These are phyloP conservation scores for Paratilapia polleni DNA, from an alignment of 2,113 vertebrate genomes.

Conservation along the genomic window DNA sequence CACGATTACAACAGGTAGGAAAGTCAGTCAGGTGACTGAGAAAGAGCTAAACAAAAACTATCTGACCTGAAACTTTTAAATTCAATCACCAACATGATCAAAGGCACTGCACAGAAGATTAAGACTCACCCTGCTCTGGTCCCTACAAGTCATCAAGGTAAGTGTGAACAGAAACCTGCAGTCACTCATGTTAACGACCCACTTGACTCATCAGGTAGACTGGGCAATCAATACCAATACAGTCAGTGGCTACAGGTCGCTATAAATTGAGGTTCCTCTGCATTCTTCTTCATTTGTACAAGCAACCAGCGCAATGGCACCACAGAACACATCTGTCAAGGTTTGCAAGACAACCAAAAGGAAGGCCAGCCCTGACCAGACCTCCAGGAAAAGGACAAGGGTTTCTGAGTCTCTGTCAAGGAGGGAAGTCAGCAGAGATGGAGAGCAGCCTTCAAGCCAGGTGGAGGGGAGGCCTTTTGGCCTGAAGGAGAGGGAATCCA, in stretches of 20 bases:
- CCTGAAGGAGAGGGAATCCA: background rate
- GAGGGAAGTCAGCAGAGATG: background rate
- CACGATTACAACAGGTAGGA: accelerated
- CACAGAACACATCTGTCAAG: background rate
- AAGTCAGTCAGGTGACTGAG: accelerated
- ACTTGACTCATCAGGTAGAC: background rate
- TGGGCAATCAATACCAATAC: background rate
- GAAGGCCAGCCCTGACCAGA: background rate
- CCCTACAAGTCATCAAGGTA: background rate
- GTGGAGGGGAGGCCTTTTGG: background rate
- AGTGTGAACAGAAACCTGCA: background rate
- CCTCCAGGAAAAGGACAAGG: background rate
- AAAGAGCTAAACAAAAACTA: background rate
- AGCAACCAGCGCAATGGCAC: background rate
- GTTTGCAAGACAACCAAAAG: background rate
- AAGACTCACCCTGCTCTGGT: background rate
- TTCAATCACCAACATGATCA: background rate
- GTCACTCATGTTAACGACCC: background rate
- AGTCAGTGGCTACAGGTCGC: background rate
- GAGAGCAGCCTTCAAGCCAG: background rate
- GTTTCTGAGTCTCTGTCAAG: background rate
- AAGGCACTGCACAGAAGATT: background rate
- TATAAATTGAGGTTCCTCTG: background rate
- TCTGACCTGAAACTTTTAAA: background rate
- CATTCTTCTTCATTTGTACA: no score